Base-by-base conservation (phyloP, 2,113 vertebrate species). In the Vireo altiloquus region DNA sequence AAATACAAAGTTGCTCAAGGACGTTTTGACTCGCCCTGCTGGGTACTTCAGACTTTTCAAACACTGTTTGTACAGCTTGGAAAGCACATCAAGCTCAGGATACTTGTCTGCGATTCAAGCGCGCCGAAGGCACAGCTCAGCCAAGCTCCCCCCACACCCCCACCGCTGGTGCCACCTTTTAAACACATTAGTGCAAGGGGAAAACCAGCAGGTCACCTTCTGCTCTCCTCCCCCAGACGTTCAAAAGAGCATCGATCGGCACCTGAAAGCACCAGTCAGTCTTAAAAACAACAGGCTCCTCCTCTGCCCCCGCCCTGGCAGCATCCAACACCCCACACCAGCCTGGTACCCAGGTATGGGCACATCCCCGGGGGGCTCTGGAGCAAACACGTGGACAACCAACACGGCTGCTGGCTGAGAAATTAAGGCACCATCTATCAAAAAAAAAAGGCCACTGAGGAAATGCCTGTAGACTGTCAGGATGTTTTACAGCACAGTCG, bases 1-100 rank as follows among this genome's bases (percentile, higher is more conserved):
- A 91, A 93, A 96, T 3, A 82, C 80, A 44, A 89, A 95, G 83
- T 93, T 93, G 70, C 84, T 95, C 88, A 94, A 91, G 81, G 87
- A 94, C 76, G 15, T 93, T 96, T 92, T 83, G 49, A 85, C 91
- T 95, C 69, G 89, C 79, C 92, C 88, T 92, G 69, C 61, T 94
- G 95, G 92, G 92, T 87, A 87, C 90, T 94, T 94, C 50, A 89
- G 92, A 86, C 63, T 60, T 82, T 86, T 66, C 79, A 84, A 93
- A 82, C 31, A 11, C 30, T 96, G 71, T 94, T 90, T 95, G 92
- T 74, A 92, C 70, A 92, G 86, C 76, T 50, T 88, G 92, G 74
- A 47, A 94, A 95, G 84, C 8, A 82, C 90, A 96, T 65, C 78
- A n/a, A 54, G 79, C 86, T 19, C 66, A 81, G 75, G 82, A 60